phyloP scores from a whole-genome alignment of 2,113 vertebrate genomes.

The Pelecanus crispus region DNA sequence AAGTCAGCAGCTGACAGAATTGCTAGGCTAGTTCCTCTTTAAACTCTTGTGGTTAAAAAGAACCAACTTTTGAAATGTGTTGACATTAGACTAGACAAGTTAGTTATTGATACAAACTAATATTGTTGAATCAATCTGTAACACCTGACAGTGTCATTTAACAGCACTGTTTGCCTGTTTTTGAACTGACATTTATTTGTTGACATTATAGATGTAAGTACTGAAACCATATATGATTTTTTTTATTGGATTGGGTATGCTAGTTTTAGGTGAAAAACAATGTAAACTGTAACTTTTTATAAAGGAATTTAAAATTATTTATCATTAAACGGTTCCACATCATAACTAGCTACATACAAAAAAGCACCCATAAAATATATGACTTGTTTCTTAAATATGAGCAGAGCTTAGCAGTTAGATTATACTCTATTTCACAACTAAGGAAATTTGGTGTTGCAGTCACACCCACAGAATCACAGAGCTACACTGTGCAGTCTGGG shows the following conservation, averaged over 20 bases:
- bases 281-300: rapidly evolving
- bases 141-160: background rate
- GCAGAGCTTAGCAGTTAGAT: background rate
- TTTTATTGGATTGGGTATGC: background rate
- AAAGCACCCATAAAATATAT: background rate
- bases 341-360: background rate
- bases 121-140: background rate
- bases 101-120: background rate
- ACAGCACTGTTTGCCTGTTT: background rate
- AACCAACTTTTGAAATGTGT: background rate
- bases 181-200: background rate
- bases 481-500: background rate
- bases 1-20: background rate
- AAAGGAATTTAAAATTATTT: background rate
- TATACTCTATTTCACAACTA: background rate
- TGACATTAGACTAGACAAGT: background rate
- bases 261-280: background rate
- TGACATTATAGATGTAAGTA: background rate
- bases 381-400: background rate
- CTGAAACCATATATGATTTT: background rate
- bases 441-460: background rate
- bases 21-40: background rate
- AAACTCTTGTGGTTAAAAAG: background rate
- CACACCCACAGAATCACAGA: background rate
- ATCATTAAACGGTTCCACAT: background rate